Evolutionary conservation across 2,888 invertebrate species (phyloP), one percentile per base, ranked within the genome.

Genomic region (Chesias legatella): DNA sequence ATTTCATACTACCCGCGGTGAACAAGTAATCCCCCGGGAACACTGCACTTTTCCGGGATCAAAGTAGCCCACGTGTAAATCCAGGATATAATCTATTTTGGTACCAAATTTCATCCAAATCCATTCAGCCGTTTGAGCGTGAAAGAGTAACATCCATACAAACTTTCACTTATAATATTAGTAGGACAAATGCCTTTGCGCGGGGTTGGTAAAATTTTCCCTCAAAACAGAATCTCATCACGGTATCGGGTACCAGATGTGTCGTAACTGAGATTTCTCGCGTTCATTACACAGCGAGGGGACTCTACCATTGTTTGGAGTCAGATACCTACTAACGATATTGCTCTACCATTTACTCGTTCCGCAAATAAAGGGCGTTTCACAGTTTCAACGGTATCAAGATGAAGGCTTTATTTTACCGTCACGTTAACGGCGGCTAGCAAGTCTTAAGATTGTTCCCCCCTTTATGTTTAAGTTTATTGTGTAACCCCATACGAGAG

Each of bases 301-400:
- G 59, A 61, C 58, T 63, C 61, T 67, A 43, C 67, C 60, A 77
- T 79, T 79, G 79, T 79, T 71, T 60, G 56, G 58, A 54, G 58
- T 53, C 58, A 65, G 74, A 71, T 73, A 67, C n/a, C n/a, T n/a
- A n/a, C 63, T 69, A 72, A 71, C 68, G 73, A 73, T 78, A 79
- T 73, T 72, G 71, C 73, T 61, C 67, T 63, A 51, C 68, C 67
- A 67, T 75, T 77, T 68, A 54, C 68, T 64, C 62, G 63, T 64
- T 67, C 62, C 62, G 48, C 54, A 77, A 75, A 79, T 80, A 79
- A 78, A 79, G 75, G 68, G 69, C 31, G 55, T 54, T 62, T 64
- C 55, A 61, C 60, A 60, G 55, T 54, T 54, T 43, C 54, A 54
- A 60, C 58, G 58, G 60, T 71, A 70, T 61, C 58, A 67, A 32